Evolutionary conservation across 2,888 invertebrate species (phyloP), one percentile per base, ranked within the genome.

Genomic region (Imbricaverruca yamaguchii): DNA sequence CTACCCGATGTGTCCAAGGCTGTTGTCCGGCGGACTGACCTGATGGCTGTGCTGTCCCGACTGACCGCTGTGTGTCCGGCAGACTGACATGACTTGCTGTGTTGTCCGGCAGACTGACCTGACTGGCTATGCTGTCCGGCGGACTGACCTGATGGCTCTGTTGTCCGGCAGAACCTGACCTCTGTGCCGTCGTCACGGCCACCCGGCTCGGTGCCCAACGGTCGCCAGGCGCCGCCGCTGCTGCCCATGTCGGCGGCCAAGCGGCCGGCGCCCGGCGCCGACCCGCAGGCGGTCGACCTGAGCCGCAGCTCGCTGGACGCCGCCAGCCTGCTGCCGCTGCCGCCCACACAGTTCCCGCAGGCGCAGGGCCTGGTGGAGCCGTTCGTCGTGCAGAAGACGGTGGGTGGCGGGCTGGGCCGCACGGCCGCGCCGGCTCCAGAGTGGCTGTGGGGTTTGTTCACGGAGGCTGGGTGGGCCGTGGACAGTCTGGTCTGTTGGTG

Each of bases 241-340:
- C 81, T 61, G 81, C 81, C 74, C 78, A 81, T 77, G 81, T 78
- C 61, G 69, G 77, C 56, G 56, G 77, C 67, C 67, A 78, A 74
- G 39, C 39, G 55, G 25, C 78, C n/a, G 39, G 61, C 81, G 77
- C 59, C 77, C 18, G 59, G 59, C 56, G 21, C n/a, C 23, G 59
- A 55, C 23, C 57, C n/a, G 57, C 74, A 9, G 67, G 39, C 74
- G 61, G 78, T 74, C n/a, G 78, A 74, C 78, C 74, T 74, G 55
- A 81, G 56, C 59, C 63, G 55, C 53, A 57, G 57, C n/a, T 12
- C 61, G 55, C 61, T 81, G 78, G 77, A 78, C 59, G 53, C 4
- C 57, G 15, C 23, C 59, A 21, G 61, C 15, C 57, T 69, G 53
- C 56, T 55, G 55, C 55, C n/a, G 59, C 23, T 74, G 67, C 81